Percentiles rank a stretch among this genome's conserved stretches.
These are phyloP conservation scores for Heliocidaris tuberculata DNA, from an alignment of 35 echinoderm and acorn worm genomes.

Conservation along the genomic window DNA sequence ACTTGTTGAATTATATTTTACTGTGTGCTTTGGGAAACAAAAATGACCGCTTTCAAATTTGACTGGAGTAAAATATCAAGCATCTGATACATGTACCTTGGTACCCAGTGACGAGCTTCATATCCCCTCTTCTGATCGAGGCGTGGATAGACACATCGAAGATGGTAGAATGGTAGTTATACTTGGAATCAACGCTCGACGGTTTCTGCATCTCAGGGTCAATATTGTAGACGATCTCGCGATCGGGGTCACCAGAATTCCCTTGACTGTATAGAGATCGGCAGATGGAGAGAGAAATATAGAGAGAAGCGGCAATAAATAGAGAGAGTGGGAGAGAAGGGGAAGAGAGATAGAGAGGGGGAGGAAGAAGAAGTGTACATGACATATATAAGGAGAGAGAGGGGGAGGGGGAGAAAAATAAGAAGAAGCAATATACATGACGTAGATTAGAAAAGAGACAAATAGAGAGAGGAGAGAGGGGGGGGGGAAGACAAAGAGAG, in stretches of 20 bases:
- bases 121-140: not conserved
- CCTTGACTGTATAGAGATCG: not conserved
- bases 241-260: not conserved
- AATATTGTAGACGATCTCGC: constrained; percentile 25
- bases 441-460: too few species aligned
- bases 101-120: constrained; percentile 11
- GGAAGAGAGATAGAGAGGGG: too few species aligned
- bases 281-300: not conserved
- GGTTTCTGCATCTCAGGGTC: not conserved
- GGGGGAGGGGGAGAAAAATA: too few species aligned
- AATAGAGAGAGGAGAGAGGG: not conserved
- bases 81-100: too few species aligned
- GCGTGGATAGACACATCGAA: constrained; percentile 6
- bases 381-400: too few species aligned
- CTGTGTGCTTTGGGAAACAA: too few species aligned
- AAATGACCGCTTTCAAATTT: too few species aligned
- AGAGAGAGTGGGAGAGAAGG: not conserved
- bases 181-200: not conserved
- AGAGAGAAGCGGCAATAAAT: not conserved
- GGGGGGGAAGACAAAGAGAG: too few species aligned
- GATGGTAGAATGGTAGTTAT: not conserved
- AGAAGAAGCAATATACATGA: too few species aligned
- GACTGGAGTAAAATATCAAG: too few species aligned
- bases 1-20: too few species aligned
- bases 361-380: too few species aligned